A percentile compares a stretch with the other conserved stretches of the same genome.
phyloP scores from a whole-genome alignment of 2,797 vertebrate species.

The Cirrhinus mrigala region DNA sequence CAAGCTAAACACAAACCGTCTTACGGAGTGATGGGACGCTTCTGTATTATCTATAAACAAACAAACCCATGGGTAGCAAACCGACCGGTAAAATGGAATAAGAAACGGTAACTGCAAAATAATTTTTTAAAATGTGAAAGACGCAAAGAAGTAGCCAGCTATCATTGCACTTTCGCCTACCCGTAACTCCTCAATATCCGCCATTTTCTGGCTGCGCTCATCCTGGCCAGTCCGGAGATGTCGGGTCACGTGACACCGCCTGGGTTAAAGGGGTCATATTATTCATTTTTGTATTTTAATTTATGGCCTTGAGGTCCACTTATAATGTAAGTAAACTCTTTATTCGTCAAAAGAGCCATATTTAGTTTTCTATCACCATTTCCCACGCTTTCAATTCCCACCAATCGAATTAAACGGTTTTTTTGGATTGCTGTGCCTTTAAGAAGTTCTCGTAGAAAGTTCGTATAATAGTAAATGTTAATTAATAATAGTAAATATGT shows the following conservation, averaged over 20 bases:
- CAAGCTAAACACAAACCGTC: conserved; percentile 14
- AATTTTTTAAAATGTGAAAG: conserved; percentile 23
- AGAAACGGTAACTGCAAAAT: neutral
- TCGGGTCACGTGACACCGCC: conserved; percentile 70
- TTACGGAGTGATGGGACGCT: neutral
- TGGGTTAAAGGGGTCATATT: conserved; percentile 26
- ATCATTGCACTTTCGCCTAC: conserved; percentile 79
- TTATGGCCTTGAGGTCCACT: neutral
- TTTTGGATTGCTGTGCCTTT: neutral
- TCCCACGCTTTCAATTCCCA: neutral
- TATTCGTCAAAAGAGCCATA: neutral
- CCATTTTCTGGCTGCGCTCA: conserved; percentile 88
- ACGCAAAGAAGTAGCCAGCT: conserved; percentile 50
- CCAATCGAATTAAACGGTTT: neutral
- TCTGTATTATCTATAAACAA: neutral
- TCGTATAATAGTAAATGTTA: too few relatives aligned
- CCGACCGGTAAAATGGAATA: neutral
- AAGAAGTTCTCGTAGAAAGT: neutral
- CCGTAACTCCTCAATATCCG: conserved; percentile 87
- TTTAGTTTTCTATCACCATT: neutral
- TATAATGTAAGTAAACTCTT: neutral
- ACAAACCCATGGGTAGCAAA: neutral
- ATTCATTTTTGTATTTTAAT: neutral
- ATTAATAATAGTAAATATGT: neutral
- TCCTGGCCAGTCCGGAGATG: conserved; percentile 61